A percentile compares a stretch with the other conserved stretches of the same genome.
Evolutionary conservation across 2,113 vertebrate genomes (phyloP).

Genomic region (Panurus biarmicus): DNA sequence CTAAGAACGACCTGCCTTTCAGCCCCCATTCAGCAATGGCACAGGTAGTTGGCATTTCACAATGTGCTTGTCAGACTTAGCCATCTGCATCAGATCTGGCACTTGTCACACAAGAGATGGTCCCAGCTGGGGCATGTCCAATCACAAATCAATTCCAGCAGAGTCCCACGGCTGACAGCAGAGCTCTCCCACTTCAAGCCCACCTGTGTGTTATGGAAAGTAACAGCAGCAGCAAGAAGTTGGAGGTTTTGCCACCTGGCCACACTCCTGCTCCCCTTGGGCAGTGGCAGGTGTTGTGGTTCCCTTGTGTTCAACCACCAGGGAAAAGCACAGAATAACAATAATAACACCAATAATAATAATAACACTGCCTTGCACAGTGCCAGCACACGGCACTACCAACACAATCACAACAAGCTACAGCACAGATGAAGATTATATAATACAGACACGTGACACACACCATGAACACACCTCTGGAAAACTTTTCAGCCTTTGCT

Average conservation of each 20-base stretch:
- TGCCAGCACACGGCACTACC: fast-evolving
- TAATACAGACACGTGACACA: background rate
- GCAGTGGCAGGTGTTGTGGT: background rate
- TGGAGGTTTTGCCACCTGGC: background rate
- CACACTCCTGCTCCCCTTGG: background rate
- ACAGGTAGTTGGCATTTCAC: background rate
- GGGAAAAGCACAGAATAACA: background rate
- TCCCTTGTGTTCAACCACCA: background rate
- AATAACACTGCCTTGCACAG: background rate
- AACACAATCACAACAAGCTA: background rate
- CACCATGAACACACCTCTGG: background rate
- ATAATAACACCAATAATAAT: background rate
- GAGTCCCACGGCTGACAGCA: fast-evolving
- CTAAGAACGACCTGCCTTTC: background rate
- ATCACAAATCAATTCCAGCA: fast-evolving
- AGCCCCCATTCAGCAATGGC: background rate
- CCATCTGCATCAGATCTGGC: background rate
- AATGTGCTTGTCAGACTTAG: background rate
- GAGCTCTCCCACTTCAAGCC: background rate
- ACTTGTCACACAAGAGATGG: background rate
- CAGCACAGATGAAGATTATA: background rate
- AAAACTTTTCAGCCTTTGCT: background rate
- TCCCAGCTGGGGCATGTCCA: background rate
- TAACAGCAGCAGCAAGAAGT: background rate
- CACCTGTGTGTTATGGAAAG: fast-evolving